Evolutionary conservation across 2,888 invertebrate genomes (phyloP), one percentile per base, ranked within the genome.

Genomic region (Callinectes sapidus): DNA sequence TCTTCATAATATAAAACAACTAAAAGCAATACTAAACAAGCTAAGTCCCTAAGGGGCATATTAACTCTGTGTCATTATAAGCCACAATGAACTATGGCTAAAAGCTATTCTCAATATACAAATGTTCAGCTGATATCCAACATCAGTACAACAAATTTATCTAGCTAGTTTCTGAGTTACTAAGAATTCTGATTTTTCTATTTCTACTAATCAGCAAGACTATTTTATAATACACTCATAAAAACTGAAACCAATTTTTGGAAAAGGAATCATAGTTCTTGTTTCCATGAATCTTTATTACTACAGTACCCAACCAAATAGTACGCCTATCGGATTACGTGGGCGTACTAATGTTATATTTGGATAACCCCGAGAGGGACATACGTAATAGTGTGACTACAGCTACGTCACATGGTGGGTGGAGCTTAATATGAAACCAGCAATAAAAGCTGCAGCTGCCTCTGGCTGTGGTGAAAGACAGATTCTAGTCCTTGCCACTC

Each of bases 1-100:
- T 14, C 13, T 35, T 35, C 32, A 16, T 35, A 8, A 3, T 81
- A 18, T 28, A 28, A 81, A 35, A 35, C 35, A 81, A 32, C 81
- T 81, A 81, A 81, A 81, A 81, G 81, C 81, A 81, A 35, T 18
- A 81, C 81, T n/a, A 32, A 18, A 81, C 18, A 35, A 81, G 81
- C 81, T 81, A 81, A 28, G 35, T 81, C 18, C 35, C 35, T 32
- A 13, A 23, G 35, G 81, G 32, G 35, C 81, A 81, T 18, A 81
- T 81, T 81, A 18, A 81, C 32, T 71, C 28, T 16, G 14, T 81
- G 35, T 35, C 32, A 35, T 16, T 81, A 81, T 35, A 81, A 81
- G 35, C 35, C 81, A 71, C 81, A 81, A 35, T 81, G 81, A 35
- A 81, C 81, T 81, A 81, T 81, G 32, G 32, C 16, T 81, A 81